A percentile compares a stretch with the other conserved stretches of the same genome.
phyloP scores from a whole-genome alignment of 2,113 vertebrate genomes.

The Micronycteris hirsuta region DNA sequence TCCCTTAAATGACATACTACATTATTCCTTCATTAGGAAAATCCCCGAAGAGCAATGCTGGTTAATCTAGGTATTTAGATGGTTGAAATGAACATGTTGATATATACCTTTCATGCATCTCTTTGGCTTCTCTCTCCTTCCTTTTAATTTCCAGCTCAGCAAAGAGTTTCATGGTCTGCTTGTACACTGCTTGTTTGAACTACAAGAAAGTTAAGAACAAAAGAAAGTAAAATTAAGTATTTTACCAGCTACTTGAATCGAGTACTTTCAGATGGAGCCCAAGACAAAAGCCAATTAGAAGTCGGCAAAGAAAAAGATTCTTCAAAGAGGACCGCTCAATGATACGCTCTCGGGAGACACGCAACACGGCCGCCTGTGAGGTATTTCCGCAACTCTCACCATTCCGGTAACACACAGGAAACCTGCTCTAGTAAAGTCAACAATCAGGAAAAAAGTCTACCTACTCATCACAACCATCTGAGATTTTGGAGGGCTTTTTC shows the following conservation, averaged over 20 bases:
- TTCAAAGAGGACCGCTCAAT: background rate
- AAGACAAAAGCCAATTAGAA: slow-evolving; percentile 23
- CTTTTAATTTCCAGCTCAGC: slow-evolving; percentile 99
- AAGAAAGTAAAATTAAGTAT: slow-evolving; percentile 15
- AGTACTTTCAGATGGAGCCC: background rate
- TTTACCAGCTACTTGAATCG: slow-evolving; percentile 28
- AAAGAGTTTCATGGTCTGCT: slow-evolving; percentile 99
- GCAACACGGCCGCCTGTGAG: background rate
- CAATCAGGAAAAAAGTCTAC: background rate
- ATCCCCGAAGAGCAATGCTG: background rate
- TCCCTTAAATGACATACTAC: background rate
- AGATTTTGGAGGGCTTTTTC: background rate
- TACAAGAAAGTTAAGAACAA: slow-evolving; percentile 76
- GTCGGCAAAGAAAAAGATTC: background rate
- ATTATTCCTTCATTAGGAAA: background rate
- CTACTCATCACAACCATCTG: background rate
- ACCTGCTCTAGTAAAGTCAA: background rate
- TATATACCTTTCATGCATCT: slow-evolving; percentile 97
- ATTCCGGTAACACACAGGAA: background rate
- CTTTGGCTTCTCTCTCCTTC: slow-evolving; percentile 98
- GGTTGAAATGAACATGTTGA: background rate
- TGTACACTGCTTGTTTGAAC: slow-evolving; percentile 98
- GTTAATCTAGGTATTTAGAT: background rate
- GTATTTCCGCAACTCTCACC: background rate
- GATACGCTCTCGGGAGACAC: background rate